Evolutionary conservation across 2,113 vertebrate species (phyloP), one percentile per base, ranked within the genome.

Genomic region (Octodon degus): DNA sequence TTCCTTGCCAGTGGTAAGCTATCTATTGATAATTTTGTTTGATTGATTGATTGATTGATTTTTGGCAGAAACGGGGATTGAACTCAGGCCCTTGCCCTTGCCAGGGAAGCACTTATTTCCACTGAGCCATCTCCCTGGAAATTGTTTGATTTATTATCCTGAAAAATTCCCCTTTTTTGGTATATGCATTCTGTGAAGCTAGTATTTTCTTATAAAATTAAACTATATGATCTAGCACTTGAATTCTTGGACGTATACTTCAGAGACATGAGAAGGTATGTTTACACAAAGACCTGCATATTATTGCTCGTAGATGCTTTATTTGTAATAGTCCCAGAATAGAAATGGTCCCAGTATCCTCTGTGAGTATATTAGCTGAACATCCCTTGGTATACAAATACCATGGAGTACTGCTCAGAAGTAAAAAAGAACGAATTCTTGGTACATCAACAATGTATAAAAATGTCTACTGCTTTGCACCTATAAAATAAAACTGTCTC

Each of bases 191-290:
- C 40, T 85, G 77, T 53, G 94, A 87, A 67, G 90, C 34, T 40
- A 24, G 14, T 30, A 86, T 27, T 94, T 92, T 72, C 62, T 96
- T 72, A 90, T 72, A 70, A 86, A 95, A 65, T 25, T 85, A 74
- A 91, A 80, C 37, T 43, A 50, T 87, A 76, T 67, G 55, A 32
- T 20, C 13, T 24, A 72, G 80, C 19, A 80, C 0, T 89, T 74
- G 32, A 47, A n/a, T 81, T 85, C 32, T 80, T 72, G 47, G 92
- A 72, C 67, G 43, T 94, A 84, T 85, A 70, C 91, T 58, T 50
- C 91, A 89, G 79, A 76, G 58, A 91, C 67, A 89, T n/a, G 58
- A 82, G 91, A 55, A 74, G 32, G 30, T 74, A 1, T 27, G 65
- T 86, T 93, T 96, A 81, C 10, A 47, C 40, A 88, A 47, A 89